Evolutionary conservation across 2,113 vertebrate species (phyloP), one percentile per base, ranked within the genome.

Genomic region (Noturus placidus): DNA sequence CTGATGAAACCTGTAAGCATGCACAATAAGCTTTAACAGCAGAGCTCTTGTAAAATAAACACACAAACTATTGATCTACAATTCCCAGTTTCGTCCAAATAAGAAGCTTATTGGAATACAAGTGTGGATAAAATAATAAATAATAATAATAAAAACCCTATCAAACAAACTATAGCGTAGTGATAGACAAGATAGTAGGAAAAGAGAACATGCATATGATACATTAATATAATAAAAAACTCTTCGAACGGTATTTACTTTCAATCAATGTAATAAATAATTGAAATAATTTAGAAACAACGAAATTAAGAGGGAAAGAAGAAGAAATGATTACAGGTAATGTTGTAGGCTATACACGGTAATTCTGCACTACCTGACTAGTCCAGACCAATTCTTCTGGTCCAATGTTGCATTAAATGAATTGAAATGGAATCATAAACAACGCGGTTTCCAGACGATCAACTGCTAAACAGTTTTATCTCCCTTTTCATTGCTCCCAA

Each of bases 331-430:
- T 84, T 69, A 42, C 6, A 84, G 8, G 38, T 70, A 79, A 25
- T 63, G 65, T 52, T 54, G 67, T 57, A 46, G 42, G 42, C 42
- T 46, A 65, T 61, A 87, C 63, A 20, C 42, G 30, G 30, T 81
- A 63, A 27, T 86, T 50, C 82, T 86, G 56, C 83, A 85, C 82
- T 89, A 89, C 88, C 86, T 85, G 77, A 85, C 42, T 50, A 54
- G 67, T 84, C 80, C 65, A 82, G 83, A 82, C 80, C 82, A 85
- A 65, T 82, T 84, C 81, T 76, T 79, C 82, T 85, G 70, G 50
- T 76, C 46, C 72, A 38, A 4, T 85, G 52, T 11, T 80, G 63
- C 35, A 63, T 27, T 67, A 72, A 50, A 57, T 74, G 72, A 50
- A 50, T 65, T 46, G 25, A 50, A 50, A 35, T 38, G 67, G 5